These are phyloP conservation scores for Cygnus atratus DNA, from an alignment of 2,113 vertebrate species.

Conservation along the genomic window DNA sequence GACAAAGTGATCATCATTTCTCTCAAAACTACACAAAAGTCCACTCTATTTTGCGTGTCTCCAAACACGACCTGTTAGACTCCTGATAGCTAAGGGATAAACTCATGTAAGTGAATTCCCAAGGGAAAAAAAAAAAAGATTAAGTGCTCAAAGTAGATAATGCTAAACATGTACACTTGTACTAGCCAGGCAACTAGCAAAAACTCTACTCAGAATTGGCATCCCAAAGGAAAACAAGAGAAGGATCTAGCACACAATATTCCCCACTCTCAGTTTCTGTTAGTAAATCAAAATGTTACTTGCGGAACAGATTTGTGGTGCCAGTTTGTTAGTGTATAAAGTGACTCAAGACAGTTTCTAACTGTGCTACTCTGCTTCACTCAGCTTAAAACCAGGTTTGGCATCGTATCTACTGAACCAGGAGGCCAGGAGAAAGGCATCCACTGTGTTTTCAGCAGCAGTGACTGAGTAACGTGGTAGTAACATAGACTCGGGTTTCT, in stretches of 20 bases:
- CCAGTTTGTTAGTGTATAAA: neutral
- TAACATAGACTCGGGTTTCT: neutral
- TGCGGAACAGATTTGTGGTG: neutral
- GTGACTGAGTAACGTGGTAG: neutral
- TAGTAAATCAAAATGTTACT: neutral
- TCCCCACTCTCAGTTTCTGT: rapidly evolving
- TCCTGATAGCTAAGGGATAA: neutral
- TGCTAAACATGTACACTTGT: neutral
- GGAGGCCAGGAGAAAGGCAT: neutral
- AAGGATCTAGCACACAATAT: neutral
- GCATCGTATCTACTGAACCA: rapidly evolving
- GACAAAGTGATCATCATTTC: neutral
- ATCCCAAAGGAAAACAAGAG: neutral
- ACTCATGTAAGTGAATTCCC: neutral
- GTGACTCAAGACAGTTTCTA: neutral
- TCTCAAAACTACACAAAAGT: neutral
- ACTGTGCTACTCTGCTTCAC: neutral
- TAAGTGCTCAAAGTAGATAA: neutral
- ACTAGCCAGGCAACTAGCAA: neutral
- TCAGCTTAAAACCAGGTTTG: neutral
- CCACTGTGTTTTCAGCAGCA: neutral
- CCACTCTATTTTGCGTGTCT: neutral
- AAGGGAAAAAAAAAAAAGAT: neutral
- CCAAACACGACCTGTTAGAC: neutral
- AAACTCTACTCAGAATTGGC: neutral